Base-by-base conservation (phyloP, 2,113 vertebrate genomes). In the Platichthys stellatus region DNA sequence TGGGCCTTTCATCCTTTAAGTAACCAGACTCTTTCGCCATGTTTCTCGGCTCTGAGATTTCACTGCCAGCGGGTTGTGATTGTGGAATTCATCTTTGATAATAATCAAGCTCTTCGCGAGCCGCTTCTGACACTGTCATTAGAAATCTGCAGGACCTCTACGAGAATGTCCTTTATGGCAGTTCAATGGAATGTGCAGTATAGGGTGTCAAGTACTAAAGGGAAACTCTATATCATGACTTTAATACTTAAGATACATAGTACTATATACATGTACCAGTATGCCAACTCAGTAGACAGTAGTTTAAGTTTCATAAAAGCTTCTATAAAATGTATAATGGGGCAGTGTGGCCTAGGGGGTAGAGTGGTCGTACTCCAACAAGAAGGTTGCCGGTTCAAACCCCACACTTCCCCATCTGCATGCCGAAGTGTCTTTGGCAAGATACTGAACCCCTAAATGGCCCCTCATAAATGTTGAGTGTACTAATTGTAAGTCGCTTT, bases 61-160 rank as follows among this genome's bases (percentile, higher is more conserved):
- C 17, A 65, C 56, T 63, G 77, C 75, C 72, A 77, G 73, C 23
- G 18, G 49, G 43, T 43, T 74, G 49, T 64, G 74, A 90, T 81
- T 80, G 74, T 82, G 70, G 70, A 82, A 82, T 86, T 85, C 15
- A 47, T 76, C 78, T 90, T 78, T 89, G 72, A 86, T 90, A 79
- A 86, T 63, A 83, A 85, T 28, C 14, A 40, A 62, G 60, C 60
- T 80, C 81, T 86, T 63, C 82, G 54, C 58, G 80, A 86, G 82
- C 26, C 38, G 57, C 61, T 69, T 53, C 72, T 66, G 74, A 57
- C 63, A 66, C 72, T 86, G 74, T 80, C 65, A 56, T 43, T 73
- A 67, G 62, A 67, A 56, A 76, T 84, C 49, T 69, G 21, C 61
- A 53, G 45, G 54, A 35, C 28, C 45, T 23, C 56, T 45, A 63